Evolutionary conservation across 2,888 invertebrate genomes (phyloP).

Genomic region (Gandaritis pyraliata): DNA sequence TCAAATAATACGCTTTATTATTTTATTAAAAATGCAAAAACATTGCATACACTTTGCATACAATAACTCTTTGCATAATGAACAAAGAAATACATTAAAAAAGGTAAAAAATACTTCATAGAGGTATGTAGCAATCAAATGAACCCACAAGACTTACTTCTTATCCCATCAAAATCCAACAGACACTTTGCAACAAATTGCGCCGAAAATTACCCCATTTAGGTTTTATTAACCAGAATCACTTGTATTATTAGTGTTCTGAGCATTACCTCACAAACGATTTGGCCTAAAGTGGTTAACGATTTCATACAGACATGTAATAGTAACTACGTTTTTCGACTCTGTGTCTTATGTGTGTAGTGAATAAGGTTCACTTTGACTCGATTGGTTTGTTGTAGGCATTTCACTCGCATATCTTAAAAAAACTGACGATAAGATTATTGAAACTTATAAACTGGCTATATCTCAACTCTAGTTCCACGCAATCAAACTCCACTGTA

Average conservation of each 20-base stretch:
- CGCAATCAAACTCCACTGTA: no score
- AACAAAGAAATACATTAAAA: no score
- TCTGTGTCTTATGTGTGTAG: neutral
- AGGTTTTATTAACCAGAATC: conserved; percentile 41
- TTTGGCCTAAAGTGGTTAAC: conserved; percentile 43
- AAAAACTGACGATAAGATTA: no score
- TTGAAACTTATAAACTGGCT: no score
- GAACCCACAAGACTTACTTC: conserved; percentile 1
- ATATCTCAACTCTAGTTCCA: no score
- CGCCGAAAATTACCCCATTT: conserved; percentile 38
- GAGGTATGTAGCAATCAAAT: conserved; percentile 9
- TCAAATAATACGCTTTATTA: no score
- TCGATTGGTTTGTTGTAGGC: neutral
- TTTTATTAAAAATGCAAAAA: no score
- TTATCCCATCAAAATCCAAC: conserved; percentile 22
- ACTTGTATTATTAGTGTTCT: conserved; percentile 41
- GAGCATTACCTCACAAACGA: conserved; percentile 41
- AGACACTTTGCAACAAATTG: conserved; percentile 35
- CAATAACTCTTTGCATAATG: no score
- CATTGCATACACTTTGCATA: no score
- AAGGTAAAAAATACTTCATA: no score
- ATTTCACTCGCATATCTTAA: no score
- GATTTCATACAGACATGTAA: conserved; percentile 27
- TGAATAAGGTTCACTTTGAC: neutral
- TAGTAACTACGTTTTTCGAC: neutral